Evolutionary conservation across 1,140 invertebrate species (phyloP).

Genomic region (Wasmannia auropunctata): DNA sequence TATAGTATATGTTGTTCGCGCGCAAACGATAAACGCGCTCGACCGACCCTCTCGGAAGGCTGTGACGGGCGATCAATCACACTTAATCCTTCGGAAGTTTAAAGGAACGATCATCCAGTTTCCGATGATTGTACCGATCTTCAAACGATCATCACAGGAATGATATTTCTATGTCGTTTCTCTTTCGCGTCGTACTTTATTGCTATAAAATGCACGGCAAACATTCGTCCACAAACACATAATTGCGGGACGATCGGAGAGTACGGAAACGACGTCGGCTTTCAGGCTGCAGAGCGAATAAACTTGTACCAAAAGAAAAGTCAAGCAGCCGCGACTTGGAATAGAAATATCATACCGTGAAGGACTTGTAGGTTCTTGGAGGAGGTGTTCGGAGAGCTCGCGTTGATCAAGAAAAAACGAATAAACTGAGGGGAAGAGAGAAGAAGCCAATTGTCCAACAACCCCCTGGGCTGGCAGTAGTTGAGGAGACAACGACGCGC

Average conservation of each 20-base stretch:
- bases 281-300: neutral
- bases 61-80: constrained; percentile 16
- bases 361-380: neutral
- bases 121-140: constrained; percentile 8
- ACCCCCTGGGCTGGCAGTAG: constrained; percentile 36
- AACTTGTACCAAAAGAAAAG: constrained; percentile 12
- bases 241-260: neutral
- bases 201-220: constrained; percentile 43
- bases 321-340: constrained; percentile 1
- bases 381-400: neutral
- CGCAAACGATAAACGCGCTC: constrained; percentile 50
- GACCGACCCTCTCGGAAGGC: neutral
- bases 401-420: neutral
- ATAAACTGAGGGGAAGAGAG: constrained; percentile 11
- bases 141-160: neutral
- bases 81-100: constrained; percentile 21
- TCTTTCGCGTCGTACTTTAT: constrained; percentile 47
- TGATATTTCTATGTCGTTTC: constrained; percentile 37
- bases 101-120: constrained; percentile 24
- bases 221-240: too few relatives aligned
- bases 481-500: constrained; percentile 21
- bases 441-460: constrained; percentile 32
- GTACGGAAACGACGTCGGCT: neutral
- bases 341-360: constrained; percentile 39
- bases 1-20: constrained; percentile 45